These are phyloP conservation scores for Portunus trituberculatus DNA, from an alignment of 1,140 invertebrate genomes.

Conservation along the genomic window DNA sequence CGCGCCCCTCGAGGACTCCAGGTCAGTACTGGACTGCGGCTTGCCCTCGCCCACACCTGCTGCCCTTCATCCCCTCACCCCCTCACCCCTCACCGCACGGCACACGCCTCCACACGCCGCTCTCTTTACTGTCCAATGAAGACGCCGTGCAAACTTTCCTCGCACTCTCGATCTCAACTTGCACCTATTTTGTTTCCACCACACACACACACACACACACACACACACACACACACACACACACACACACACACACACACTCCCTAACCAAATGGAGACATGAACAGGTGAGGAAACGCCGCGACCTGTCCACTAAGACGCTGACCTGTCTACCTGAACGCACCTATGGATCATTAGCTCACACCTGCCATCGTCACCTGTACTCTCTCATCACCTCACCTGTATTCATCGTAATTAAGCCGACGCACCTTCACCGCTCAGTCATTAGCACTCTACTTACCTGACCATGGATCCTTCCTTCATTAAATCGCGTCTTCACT, in stretches of 20 bases:
- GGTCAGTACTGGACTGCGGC: conserved; percentile 7
- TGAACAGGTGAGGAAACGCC: not conserved
- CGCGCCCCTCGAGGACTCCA: conserved; percentile 63
- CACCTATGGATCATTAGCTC: not conserved
- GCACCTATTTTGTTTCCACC: not conserved
- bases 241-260: not conserved
- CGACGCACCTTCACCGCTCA: not conserved
- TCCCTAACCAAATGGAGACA: not conserved
- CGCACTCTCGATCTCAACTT: not conserved
- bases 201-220: not conserved
- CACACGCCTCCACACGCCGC: too few relatives aligned
- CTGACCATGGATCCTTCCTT: not conserved
- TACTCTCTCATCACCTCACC: not conserved
- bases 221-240: not conserved
- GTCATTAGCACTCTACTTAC: not conserved
- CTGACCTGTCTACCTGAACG: not conserved
- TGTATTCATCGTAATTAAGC: not conserved
- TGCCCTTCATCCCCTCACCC: not conserved
- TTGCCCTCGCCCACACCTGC: not conserved
- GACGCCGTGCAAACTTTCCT: not conserved
- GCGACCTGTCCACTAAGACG: not conserved
- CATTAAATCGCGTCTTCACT: not conserved
- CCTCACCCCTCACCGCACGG: not conserved
- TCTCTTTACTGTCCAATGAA: not conserved
- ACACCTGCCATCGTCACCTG: not conserved